Evolutionary conservation across 2,888 invertebrate genomes (phyloP).

Genomic region (Acleris laterana): DNA sequence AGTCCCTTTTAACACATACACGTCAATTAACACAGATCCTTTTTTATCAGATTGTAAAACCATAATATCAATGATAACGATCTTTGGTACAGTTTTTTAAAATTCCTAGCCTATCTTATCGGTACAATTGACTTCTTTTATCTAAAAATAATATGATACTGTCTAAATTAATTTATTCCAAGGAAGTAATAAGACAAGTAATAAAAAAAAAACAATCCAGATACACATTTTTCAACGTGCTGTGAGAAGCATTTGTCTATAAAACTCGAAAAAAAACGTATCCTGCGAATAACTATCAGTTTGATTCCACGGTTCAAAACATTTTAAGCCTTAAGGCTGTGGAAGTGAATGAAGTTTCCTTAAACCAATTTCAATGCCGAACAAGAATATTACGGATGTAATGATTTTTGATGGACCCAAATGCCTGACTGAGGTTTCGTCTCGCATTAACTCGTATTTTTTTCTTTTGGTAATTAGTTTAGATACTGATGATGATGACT

Average conservation of each 20-base stretch:
- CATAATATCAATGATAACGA: conserved; percentile 32
- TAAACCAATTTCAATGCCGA: conserved; percentile 43
- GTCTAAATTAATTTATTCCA: not conserved
- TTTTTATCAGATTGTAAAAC: conserved; percentile 29
- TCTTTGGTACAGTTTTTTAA: conserved; percentile 30
- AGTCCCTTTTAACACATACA: conserved; percentile 26
- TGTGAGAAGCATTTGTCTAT: conserved; percentile 3
- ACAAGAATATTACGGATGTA: conserved; percentile 51
- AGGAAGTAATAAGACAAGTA: not conserved
- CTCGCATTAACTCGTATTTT: conserved; percentile 69
- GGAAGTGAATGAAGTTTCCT: conserved; percentile 5
- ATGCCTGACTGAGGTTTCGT: conserved; percentile 63
- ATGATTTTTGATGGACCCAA: conserved; percentile 66
- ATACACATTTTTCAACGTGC: no score
- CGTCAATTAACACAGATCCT: conserved; percentile 19
- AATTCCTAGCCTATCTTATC: conserved; percentile 36
- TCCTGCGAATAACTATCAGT: conserved; percentile 1
- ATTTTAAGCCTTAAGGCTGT: conserved; percentile 4
- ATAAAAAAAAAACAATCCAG: not conserved
- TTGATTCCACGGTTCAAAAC: not conserved
- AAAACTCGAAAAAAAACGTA: not conserved
- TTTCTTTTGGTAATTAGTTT: conserved; percentile 79
- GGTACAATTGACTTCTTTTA: conserved; percentile 18
- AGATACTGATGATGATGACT: conserved; percentile 82
- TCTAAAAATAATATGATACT: conserved; percentile 21